A percentile compares a stretch with the other conserved stretches of the same genome.
Evolutionary conservation across 2,797 vertebrate genomes (phyloP).

Genomic region (Esox masquinongy): DNA sequence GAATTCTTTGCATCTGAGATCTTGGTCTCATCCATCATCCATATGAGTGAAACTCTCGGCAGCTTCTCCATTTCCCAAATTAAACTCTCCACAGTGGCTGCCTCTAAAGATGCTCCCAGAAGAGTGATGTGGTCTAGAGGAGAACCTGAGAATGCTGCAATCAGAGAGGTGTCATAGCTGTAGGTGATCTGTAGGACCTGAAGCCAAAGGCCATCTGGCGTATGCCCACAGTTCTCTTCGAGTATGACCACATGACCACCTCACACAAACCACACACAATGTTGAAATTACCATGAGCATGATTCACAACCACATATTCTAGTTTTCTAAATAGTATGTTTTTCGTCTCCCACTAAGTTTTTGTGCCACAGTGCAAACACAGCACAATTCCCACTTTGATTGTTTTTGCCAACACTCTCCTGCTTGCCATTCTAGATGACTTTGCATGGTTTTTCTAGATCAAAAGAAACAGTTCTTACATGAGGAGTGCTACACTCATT

Average conservation of each 20-base stretch:
- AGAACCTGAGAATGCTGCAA: conserved; percentile 53
- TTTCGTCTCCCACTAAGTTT: background rate
- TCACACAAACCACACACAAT: conserved; percentile 19
- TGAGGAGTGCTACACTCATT: conserved; percentile 37
- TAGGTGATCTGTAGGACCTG: conserved; percentile 53
- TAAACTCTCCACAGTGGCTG: conserved; percentile 65
- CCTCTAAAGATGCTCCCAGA: conserved; percentile 50
- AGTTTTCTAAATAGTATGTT: background rate
- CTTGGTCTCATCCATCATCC: conserved; percentile 66
- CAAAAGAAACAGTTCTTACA: conserved; percentile 41
- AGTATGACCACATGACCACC: conserved; percentile 24
- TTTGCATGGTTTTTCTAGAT: conserved; percentile 34
- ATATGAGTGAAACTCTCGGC: conserved; percentile 50
- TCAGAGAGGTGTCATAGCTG: conserved; percentile 52
- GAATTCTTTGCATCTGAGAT: conserved; percentile 56
- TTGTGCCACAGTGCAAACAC: conserved; percentile 5
- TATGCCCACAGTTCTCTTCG: background rate
- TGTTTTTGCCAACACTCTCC: conserved; percentile 22
- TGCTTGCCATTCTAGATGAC: conserved; percentile 29
- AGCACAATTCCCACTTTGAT: conserved; percentile 11
- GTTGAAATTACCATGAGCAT: background rate
- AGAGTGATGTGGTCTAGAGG: conserved; percentile 53
- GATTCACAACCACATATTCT: background rate
- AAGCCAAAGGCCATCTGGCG: conserved; percentile 11
- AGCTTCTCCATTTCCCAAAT: conserved; percentile 60